Base-by-base conservation (phyloP, 2,888 invertebrate species). In the Oxycera nigricornis region DNA sequence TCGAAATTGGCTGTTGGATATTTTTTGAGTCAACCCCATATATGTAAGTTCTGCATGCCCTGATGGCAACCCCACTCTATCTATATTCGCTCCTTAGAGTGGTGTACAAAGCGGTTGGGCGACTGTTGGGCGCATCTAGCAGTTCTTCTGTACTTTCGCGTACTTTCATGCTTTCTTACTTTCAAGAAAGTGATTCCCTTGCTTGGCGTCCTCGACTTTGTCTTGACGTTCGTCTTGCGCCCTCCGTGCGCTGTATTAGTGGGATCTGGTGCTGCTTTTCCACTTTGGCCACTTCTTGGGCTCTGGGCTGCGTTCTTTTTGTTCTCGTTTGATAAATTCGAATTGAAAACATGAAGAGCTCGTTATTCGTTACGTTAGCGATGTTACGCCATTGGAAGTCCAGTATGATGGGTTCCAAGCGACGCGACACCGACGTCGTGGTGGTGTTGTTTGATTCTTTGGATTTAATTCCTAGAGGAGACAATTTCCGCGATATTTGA, bases 141-240 rank as follows among this genome's bases (percentile, higher is more conserved):
- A 52, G 41, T 70, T 70, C 70, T 70, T 70, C 62, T 35, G 35
- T 70, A 70, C 70, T 70, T 52, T 70, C 65, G 65, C 41, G 65
- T 65, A 65, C 65, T 65, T 65, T 65, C 65, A 61, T 65, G 65
- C 65, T 65, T 41, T 65, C 65, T 39, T 65, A 41, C 65, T 22
- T 39, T 24, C 41, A 70, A 70, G 70, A 70, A 70, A 70, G 70
- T 70, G 70, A 70, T 70, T 70, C 70, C 70, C 70, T 68, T 41
- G 55, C 70, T 20, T 41, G 65, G 30, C 41, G 28, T 72, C n/a
- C 65, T 72, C 26, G 39, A 50, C 65, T 73, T 59, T 57, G 77
- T 57, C 20, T 73, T 77, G 76, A 75, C 76, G 77, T 72, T 73
- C 57, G 72, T 74, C 50, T 74, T 9, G 41, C 73, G 76, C 55